Evolutionary conservation across 2,797 vertebrate genomes (phyloP).

Genomic region (Macropus fuliginosus): DNA sequence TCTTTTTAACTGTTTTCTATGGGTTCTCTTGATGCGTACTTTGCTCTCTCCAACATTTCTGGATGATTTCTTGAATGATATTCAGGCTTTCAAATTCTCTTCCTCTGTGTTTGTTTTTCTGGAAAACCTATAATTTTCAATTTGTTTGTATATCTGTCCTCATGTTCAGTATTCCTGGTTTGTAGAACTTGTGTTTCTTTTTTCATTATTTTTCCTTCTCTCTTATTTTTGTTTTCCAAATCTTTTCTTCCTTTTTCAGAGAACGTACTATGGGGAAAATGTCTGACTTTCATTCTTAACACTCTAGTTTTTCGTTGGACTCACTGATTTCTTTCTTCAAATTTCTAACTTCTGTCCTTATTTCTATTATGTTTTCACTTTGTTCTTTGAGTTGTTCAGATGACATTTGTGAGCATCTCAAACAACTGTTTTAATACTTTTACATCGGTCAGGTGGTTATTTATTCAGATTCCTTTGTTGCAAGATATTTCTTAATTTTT

Average conservation of each 20-base stretch:
- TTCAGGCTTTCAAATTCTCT: not conserved
- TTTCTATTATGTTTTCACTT: not conserved
- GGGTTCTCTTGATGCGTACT: not conserved
- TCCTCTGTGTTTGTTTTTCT: not conserved
- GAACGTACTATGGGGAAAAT: not conserved
- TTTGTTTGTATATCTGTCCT: not conserved
- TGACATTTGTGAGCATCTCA: not conserved
- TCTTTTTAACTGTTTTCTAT: not conserved
- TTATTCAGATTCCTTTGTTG: no score
- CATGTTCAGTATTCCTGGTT: not conserved
- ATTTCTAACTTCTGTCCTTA: not conserved
- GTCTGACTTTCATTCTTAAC: not conserved
- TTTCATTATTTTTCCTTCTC: not conserved
- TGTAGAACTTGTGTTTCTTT: not conserved
- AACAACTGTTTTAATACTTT: not conserved
- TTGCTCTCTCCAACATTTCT: no score
- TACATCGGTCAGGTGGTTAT: no score
- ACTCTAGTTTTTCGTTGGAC: not conserved
- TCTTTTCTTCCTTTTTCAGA: not conserved
- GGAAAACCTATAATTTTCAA: not conserved
- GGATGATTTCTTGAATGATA: not conserved
- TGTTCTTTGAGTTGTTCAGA: not conserved
- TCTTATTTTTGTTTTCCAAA: not conserved
- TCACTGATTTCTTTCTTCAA: not conserved
- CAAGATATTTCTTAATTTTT: no score